Base-by-base conservation (phyloP, 2,797 vertebrate genomes). In the Acomys russatus region DNA sequence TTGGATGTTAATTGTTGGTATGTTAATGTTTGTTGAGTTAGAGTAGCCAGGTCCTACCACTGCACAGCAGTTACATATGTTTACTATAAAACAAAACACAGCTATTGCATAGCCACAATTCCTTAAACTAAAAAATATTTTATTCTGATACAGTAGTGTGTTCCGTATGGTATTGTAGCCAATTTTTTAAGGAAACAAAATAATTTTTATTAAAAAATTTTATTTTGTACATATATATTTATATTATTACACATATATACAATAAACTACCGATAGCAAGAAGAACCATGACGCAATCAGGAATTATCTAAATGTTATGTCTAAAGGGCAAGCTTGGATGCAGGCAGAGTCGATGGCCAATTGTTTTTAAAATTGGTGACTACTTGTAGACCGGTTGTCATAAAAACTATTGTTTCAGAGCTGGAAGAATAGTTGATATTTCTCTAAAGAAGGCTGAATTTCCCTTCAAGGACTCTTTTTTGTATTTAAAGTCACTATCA, bases 381-480 rank as follows among this genome's bases (percentile, higher is more conserved):
- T 82, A 23, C 59, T 64, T 84, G 3, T 2, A n/a, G 59, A 33
- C 35, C 61, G 28, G 14, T 15, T 87, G 22, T 63, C 68, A 30
- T 82, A 63, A 87, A 90, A 90, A 80, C 70, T n/a, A 9, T 91
- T 94, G 11, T 93, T 88, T 82, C 87, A 35, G 77, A 83, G 25
- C 80, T 68, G 85, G 59, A 33, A 82, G 56, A 35, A 10, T 77
- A 82, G 90, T 95, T 92, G 83, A 35, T 83, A 1, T 91, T 88
- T 94, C 38, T 96, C 68, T 92, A 17, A 59, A 76, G 59, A 93
- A 95, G 51, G 35, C 56, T 88, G 38, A 90, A 87, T 94, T 97
- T 38, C 76, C 33, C 7, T 66, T 88, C 54, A 2, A 95, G 33
- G 38, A 7, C 25, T 17, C 56, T 96, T 80, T 83, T 9, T 38